Percentiles rank a stretch among this genome's conserved stretches.
These are phyloP conservation scores for Choloepus hoffmanni DNA, from an alignment of 2,113 vertebrate genomes.

Conservation along the genomic window DNA sequence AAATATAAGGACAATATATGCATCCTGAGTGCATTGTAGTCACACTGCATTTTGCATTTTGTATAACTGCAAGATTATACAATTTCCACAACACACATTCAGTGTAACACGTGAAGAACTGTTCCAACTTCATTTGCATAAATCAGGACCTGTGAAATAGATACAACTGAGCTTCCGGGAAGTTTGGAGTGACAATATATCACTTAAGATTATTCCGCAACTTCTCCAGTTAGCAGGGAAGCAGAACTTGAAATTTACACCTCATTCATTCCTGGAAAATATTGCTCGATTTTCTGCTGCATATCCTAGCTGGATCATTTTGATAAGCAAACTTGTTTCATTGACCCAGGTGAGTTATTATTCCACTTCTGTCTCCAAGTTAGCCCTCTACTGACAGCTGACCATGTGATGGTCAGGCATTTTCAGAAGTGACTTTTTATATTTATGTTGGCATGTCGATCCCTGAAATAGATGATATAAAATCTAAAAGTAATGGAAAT, in stretches of 20 bases:
- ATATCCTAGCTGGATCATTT: not conserved
- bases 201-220: not conserved
- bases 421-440: not conserved
- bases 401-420: not conserved
- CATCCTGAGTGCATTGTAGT: accelerated
- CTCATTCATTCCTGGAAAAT: not conserved
- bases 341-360: not conserved
- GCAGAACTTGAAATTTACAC: accelerated
- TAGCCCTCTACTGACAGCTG: not conserved
- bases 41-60: no score
- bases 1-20: no score
- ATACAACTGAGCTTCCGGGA: not conserved
- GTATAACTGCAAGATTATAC: accelerated
- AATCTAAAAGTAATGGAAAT: not conserved
- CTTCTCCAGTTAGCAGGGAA: not conserved
- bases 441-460: not conserved
- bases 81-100: no score
- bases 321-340: not conserved
- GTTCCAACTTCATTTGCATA: not conserved
- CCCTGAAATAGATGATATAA: not conserved
- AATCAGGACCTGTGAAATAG: not conserved
- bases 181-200: not conserved
- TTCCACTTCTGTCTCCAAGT: not conserved
- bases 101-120: no score
- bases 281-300: accelerated